Conservation (phyloP, 1,140 invertebrate species). For the Maconellicoccus hirsutus region DNA sequence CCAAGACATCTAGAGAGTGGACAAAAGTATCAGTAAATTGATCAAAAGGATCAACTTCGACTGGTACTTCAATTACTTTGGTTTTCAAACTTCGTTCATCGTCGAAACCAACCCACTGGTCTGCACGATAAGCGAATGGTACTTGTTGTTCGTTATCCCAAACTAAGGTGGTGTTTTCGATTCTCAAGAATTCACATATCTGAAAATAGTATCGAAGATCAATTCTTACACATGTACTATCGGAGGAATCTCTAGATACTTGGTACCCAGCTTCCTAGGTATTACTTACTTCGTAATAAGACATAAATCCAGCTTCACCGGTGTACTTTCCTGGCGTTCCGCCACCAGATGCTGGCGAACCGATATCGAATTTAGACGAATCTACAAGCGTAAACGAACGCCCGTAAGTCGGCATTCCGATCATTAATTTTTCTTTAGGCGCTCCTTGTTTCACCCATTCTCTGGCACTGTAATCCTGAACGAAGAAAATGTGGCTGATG, state of each 20-base stretch:
- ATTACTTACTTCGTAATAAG: constrained; percentile 71
- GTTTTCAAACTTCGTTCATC: constrained; percentile 83
- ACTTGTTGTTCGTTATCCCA: constrained; percentile 95
- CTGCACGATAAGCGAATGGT: constrained; percentile 78
- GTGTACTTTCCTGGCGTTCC: constrained; percentile 74
- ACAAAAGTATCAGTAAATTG: background rate
- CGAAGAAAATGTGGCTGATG: constrained; percentile 15
- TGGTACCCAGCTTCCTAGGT: too few species aligned
- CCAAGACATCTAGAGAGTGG: constrained; percentile 69
- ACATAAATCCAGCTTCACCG: constrained; percentile 77
- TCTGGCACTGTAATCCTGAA: constrained; percentile 73
- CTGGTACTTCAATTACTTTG: constrained; percentile 51
- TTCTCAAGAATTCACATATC: constrained; percentile 82
- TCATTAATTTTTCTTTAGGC: constrained; percentile 86
- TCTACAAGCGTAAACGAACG: constrained; percentile 87
- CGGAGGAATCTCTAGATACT: too few species aligned
- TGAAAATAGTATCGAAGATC: constrained; percentile 34
- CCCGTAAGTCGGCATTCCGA: constrained; percentile 92
- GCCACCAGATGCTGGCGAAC: constrained; percentile 75
- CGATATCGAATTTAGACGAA: constrained; percentile 78
- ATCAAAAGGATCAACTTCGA: background rate
- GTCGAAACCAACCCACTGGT: constrained; percentile 94
- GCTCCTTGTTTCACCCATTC: constrained; percentile 91
- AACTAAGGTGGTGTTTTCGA: constrained; percentile 82
- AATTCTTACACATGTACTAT: background rate